These are phyloP conservation scores for Catocala nupta DNA, from an alignment of 2,888 invertebrate genomes.

Conservation along the genomic window DNA sequence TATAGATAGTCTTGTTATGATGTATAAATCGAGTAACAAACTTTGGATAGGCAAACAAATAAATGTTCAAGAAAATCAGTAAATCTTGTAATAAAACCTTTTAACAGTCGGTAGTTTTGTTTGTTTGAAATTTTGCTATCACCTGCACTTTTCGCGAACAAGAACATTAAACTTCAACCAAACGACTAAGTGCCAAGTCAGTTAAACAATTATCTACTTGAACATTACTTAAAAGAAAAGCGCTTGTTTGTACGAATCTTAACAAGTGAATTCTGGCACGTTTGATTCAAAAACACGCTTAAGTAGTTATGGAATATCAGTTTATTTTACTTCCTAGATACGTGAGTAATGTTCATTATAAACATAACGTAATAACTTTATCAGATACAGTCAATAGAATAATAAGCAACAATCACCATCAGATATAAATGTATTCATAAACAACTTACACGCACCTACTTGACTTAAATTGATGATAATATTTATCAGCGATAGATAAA, in stretches of 20 bases:
- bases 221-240: slow-evolving; percentile 20
- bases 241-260: slow-evolving; percentile 16
- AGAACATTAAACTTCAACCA: slow-evolving; percentile 41
- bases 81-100: too few species aligned
- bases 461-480: slow-evolving; percentile 41
- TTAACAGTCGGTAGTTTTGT: too few species aligned
- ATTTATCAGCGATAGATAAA: slow-evolving; percentile 45
- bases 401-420: slow-evolving; percentile 27
- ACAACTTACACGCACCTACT: slow-evolving; percentile 31
- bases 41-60: background rate
- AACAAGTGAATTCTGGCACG: slow-evolving; percentile 13
- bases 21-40: background rate
- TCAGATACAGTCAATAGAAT: slow-evolving; percentile 24
- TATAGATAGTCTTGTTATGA: background rate
- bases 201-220: slow-evolving; percentile 41
- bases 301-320: slow-evolving; percentile 9
- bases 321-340: slow-evolving; percentile 25
- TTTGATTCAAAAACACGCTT: slow-evolving; percentile 15
- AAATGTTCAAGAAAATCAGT: background rate
- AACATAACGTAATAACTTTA: slow-evolving; percentile 14
- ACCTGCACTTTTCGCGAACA: slow-evolving; percentile 27
- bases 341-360: slow-evolving; percentile 2
- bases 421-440: slow-evolving; percentile 32
- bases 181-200: slow-evolving; percentile 38
- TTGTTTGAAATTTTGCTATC: background rate